Base-by-base conservation (phyloP, 2,888 invertebrate species). In the Thalpophila matura region DNA sequence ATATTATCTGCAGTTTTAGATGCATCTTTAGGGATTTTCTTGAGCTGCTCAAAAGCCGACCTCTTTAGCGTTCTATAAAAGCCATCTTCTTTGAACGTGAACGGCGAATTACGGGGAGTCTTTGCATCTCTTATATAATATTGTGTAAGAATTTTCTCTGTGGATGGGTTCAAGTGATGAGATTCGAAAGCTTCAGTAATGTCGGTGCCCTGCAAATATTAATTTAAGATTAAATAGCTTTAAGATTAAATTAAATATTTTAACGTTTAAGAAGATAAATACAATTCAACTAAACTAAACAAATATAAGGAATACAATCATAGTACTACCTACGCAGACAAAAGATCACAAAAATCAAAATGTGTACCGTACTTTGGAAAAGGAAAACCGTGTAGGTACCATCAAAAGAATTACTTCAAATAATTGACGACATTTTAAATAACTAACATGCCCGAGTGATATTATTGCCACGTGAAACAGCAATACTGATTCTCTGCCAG, bases 161-260 rank as follows among this genome's bases (percentile, higher is more conserved):
- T 96, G 1, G 90, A 89, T 1, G 91, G 89, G 4, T 95, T 95
- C 37, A 97, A 82, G 86, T 98, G 98, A 86, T 97, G 97, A 0
- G 95, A 89, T 93, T 97, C 97, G 80, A 97, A 98, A 5, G 96
- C 96, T 91, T 98, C 98, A 0, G 98, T 98, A 60, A 98, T 97
- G 79, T 98, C 98, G 1, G 96, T 97, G 0, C 97, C 98, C 95
- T 96, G 57, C 7, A 73, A 68, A 61, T 6, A 27, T 45, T 33
- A 16, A 35, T 47, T 29, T 12, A 12, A 12, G 29, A 35, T 45
- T 37, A 3, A 38, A 31, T 43, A 42, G n/a, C 6, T 55, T 20
- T 46, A 14, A 4, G 2, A 35, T 12, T 61, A 6, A 9, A 22
- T n/a, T n/a, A 12, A n/a, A 12, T 20, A 14, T 26, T 2, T 37